These are phyloP conservation scores for Pelosia muscerda DNA, from an alignment of 2,888 invertebrate species.

Conservation along the genomic window DNA sequence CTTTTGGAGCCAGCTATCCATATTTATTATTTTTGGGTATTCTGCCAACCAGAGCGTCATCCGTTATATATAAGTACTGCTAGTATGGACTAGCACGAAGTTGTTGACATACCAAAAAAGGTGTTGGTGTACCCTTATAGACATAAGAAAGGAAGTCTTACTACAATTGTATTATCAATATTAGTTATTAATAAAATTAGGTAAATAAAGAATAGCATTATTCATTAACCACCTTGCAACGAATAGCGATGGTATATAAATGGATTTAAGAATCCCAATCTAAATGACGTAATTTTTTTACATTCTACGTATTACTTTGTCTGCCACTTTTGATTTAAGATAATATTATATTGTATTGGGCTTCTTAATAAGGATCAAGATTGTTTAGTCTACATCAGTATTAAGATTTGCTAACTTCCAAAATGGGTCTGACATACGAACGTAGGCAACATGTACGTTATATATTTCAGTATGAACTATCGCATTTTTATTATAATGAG, in stretches of 20 bases:
- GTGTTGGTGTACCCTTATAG: too few species aligned
- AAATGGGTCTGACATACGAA: slow-evolving; percentile 66
- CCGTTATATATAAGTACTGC: too few species aligned
- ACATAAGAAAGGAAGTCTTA: too few species aligned
- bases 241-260: neutral
- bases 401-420: slow-evolving; percentile 59
- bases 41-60: too few species aligned
- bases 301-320: neutral
- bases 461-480: slow-evolving; percentile 79
- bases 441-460: slow-evolving; percentile 60
- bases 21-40: too few species aligned
- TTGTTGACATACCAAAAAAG: too few species aligned
- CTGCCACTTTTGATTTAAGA: neutral
- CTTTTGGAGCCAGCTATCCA: too few species aligned
- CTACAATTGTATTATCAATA: neutral
- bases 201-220: neutral
- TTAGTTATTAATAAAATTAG: neutral
- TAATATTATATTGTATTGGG: neutral
- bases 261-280: neutral
- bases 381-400: slow-evolving; percentile 17
- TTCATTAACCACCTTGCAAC: too few species aligned
- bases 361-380: slow-evolving; percentile 51
- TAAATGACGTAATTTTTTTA: neutral
- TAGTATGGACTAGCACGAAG: too few species aligned
- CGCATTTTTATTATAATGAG: slow-evolving; percentile 85